Base-by-base conservation (phyloP, 2,113 vertebrate genomes). In the Galeopterus variegatus region DNA sequence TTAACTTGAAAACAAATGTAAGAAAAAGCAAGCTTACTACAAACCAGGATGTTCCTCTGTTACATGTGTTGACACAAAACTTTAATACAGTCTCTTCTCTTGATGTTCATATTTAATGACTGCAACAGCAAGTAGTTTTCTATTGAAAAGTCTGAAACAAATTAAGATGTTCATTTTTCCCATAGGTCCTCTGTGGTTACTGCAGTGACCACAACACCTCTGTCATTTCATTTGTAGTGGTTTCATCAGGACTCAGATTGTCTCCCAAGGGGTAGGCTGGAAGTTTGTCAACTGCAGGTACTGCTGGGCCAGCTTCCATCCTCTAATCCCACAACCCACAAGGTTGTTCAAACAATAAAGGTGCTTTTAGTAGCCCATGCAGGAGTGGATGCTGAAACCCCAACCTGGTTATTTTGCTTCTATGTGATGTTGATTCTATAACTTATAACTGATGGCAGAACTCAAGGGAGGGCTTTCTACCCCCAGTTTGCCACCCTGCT, bases 401-500 rank as follows among this genome's bases (percentile, higher is more conserved):
- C 98, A 11, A 99, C 97, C 8, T 97, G 97, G 41, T 98, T 97
- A 0, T 99, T 99, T n/a, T 0, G 99, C 99, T 6, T 99, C 98
- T 45, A 99, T 97, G 0, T 99, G 98, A 65, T 99, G 98, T 97
- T 99, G 98, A 0, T 98, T 98, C 93, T 62, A 98, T 98, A 31
- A 99, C 97, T 92, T 98, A 98, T 90, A 99, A 96, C 84, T 99
- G 99, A 97, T 99, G 98, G 98, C 99, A 99, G 94, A 98, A 99
- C 31, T 99, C 88, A 82, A 94, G 98, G 17, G 97, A 98, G n/a
- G 99, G 99, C 99, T 99, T 52, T 48, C 48, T 21, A 41, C 99
- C 0, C 97, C 98, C 1, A 99, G 99, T 80, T 95, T 97, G 99
- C 99, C 99, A 96, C 99, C 99, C 14, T 99, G 98, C 69, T 99